phyloP scores from a whole-genome alignment of 2,113 vertebrate species.

The Chunga burmeisteri region DNA sequence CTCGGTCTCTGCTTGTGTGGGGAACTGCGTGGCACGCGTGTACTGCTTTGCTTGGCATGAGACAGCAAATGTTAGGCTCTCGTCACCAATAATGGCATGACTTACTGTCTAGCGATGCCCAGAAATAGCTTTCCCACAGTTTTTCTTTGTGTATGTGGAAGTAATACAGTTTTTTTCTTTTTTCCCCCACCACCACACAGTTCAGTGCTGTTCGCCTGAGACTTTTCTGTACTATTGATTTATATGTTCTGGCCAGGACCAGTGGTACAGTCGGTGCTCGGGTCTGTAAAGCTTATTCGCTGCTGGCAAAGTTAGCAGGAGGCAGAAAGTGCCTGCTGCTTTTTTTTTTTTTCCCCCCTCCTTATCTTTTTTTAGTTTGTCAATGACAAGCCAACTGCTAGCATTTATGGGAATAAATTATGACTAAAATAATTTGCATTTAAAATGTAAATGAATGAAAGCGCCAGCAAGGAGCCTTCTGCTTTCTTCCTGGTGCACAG shows the following conservation, averaged over 20 bases:
- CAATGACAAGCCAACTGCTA: constrained; percentile 35
- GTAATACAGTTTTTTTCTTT: not conserved
- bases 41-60: not conserved
- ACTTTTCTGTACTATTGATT: not conserved
- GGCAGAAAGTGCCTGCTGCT: not conserved
- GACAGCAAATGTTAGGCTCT: not conserved
- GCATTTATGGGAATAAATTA: constrained; percentile 47
- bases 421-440: constrained; percentile 60
- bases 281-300: not conserved
- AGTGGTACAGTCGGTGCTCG: not conserved
- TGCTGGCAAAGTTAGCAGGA: not conserved
- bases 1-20: not conserved
- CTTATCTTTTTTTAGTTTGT: constrained; percentile 20
- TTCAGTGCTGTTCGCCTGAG: not conserved
- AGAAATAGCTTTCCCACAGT: not conserved
- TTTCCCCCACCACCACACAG: rapidly evolving
- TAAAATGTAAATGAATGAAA: constrained; percentile 54
- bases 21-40: rapidly evolving
- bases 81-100: not conserved
- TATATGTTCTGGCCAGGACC: not conserved
- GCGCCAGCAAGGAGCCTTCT: constrained; percentile 42
- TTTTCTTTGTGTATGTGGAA: not conserved
- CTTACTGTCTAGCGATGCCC: not conserved
- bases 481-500: not conserved
- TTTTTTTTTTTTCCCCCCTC: not conserved